Conservation (phyloP, 2,113 vertebrate genomes). For the Pavo muticus region DNA sequence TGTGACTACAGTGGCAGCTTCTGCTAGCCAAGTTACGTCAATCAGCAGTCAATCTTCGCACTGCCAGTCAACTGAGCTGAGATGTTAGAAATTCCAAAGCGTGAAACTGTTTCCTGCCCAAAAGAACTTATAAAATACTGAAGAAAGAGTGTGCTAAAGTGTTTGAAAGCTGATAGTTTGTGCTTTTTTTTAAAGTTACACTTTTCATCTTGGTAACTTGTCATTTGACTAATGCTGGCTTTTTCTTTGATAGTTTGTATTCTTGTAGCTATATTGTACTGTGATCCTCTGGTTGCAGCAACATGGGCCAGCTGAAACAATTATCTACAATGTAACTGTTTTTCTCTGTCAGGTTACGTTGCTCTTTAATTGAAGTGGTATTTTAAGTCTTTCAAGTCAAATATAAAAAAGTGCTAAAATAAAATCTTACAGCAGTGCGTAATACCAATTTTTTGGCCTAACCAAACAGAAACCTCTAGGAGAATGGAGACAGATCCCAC, state of each 20-base stretch:
- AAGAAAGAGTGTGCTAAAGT: background rate
- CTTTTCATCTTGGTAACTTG: background rate
- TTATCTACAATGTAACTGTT: background rate
- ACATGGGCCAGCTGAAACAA: background rate
- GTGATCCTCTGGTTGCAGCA: background rate
- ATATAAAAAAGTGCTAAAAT: background rate
- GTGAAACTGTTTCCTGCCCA: background rate
- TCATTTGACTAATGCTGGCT: background rate
- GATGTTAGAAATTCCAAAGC: background rate
- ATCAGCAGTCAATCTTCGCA: slow-evolving; percentile 39
- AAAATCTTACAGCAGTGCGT: background rate
- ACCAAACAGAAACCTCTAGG: background rate
- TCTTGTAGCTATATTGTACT: background rate
- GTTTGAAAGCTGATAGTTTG: background rate
- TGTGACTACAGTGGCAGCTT: slow-evolving; percentile 31
- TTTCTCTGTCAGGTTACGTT: background rate
- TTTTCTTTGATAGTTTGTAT: background rate
- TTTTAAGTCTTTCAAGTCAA: background rate
- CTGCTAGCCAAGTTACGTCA: slow-evolving; percentile 38
- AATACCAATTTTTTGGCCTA: background rate
- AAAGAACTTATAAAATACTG: background rate
- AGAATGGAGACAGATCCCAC: background rate
- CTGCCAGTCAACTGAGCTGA: background rate
- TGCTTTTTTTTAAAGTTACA: background rate
- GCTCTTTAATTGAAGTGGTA: background rate